A percentile compares a stretch with the other conserved stretches of the same genome.
Conservation (phyloP, 2,797 vertebrate genomes). For the Prionace glauca region DNA sequence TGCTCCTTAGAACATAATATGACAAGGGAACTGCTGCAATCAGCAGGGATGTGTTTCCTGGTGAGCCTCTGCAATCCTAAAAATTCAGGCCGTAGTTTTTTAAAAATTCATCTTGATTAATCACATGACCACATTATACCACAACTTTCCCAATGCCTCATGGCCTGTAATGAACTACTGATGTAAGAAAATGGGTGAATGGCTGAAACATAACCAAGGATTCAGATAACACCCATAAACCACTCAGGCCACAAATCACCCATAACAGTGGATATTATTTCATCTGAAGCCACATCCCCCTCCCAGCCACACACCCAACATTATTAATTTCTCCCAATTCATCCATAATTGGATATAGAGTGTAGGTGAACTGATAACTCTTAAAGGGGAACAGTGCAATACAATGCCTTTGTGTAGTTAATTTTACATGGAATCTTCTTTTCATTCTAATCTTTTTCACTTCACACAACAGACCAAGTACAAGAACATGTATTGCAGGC, state of each 20-base stretch:
- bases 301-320: not conserved
- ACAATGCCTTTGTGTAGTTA: not conserved
- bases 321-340: not conserved
- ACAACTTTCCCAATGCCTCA: not conserved
- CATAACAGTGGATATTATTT: not conserved
- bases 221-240: not conserved
- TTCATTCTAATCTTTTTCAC: not conserved
- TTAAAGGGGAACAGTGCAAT: slow-evolving; percentile 10
- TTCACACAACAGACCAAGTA: not conserved
- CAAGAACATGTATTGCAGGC: not conserved
- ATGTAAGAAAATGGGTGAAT: not conserved
- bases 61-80: too few relatives aligned
- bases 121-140: not conserved
- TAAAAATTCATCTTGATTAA: not conserved
- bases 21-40: too few relatives aligned
- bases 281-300: not conserved
- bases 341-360: not conserved
- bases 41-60: too few relatives aligned
- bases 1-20: too few relatives aligned
- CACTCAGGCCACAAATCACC: not conserved
- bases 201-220: not conserved
- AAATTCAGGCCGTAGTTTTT: not conserved
- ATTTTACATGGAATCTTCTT: not conserved
- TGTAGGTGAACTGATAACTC: not conserved
- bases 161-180: not conserved